Evolutionary conservation across 2,888 invertebrate species (phyloP), one percentile per base, ranked within the genome.

Genomic region (Charanyca ferruginea): DNA sequence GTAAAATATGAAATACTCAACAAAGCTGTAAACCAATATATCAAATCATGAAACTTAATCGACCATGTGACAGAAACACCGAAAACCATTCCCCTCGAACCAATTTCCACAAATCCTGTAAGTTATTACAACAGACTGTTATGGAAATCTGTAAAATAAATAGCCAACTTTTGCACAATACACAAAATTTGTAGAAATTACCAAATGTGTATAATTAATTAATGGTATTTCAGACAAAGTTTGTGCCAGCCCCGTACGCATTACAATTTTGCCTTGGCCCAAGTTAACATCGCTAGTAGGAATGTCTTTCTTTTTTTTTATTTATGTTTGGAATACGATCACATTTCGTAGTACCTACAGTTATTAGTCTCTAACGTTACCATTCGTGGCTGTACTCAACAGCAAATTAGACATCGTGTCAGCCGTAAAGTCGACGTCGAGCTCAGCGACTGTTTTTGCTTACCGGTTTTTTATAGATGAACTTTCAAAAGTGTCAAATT

Each of bases 151-250:
- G 49, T 28, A 22, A 58, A 75, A 68, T 63, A 77, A 77, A 73
- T 61, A 68, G 60, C 63, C 22, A 76, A 76, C 68, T 77, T 77
- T 77, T 61, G 77, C 44, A 64, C 75, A 73, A 54, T 61, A 77
- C 73, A 77, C 67, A 61, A 77, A 75, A 72, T 76, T 63, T 35
- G 66, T 60, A 47, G 66, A 49, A 75, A 75, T 77, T 63, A 77
- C 60, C 68, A 77, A 77, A 72, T 77, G 72, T 76, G 77, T 77
- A 63, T 77, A 75, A 76, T 75, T 75, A 75, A 75, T 75, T 72
- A 66, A 67, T 77, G 66, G 66, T 75, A 74, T 74, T 74, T 67
- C 74, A 62, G 59, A 55, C 54, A 20, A 72, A 75, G 72, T 75
- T 75, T 38, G 59, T 59, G 66, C 52, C 62, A 42, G 41, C 51